These are phyloP conservation scores for Anser cygnoides DNA, from an alignment of 2,113 vertebrate genomes.

Conservation along the genomic window DNA sequence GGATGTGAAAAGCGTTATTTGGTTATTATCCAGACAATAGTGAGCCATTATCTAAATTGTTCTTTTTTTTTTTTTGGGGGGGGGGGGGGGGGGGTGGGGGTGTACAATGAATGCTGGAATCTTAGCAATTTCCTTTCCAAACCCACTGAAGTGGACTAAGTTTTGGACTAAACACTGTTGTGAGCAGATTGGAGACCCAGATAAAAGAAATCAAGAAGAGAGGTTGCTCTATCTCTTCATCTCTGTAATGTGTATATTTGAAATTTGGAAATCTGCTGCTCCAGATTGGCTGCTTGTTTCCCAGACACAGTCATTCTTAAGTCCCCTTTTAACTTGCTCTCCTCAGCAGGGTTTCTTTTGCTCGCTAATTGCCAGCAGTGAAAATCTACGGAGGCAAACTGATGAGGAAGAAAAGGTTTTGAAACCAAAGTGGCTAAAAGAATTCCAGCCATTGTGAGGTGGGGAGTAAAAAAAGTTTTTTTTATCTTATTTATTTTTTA, in stretches of 20 bases:
- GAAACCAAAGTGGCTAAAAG: neutral
- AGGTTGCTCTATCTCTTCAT: slow-evolving; percentile 27
- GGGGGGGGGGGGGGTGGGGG: too few relatives aligned
- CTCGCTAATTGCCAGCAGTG: slow-evolving; percentile 48
- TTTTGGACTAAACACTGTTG: slow-evolving; percentile 29
- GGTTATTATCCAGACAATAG: slow-evolving; percentile 23
- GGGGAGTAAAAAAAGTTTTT: neutral
- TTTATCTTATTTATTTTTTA: neutral
- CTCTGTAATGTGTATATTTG: slow-evolving; percentile 26
- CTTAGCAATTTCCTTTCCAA: slow-evolving; percentile 22
- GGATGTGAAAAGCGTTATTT: slow-evolving; percentile 26
- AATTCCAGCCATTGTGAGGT: neutral
- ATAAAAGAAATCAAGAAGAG: slow-evolving; percentile 48
- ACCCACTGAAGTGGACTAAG: slow-evolving; percentile 21
- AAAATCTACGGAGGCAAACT: slow-evolving; percentile 45
- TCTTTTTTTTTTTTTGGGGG: neutral
- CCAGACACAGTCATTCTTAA: slow-evolving; percentile 20
- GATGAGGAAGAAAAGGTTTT: slow-evolving; percentile 39
- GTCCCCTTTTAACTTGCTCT: slow-evolving; percentile 40
- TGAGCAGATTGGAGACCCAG: slow-evolving; percentile 41
- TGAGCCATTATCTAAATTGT: slow-evolving; percentile 30
- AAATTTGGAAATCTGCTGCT: slow-evolving; percentile 41
- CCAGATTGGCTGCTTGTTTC: slow-evolving; percentile 44
- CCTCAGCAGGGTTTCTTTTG: slow-evolving; percentile 60
- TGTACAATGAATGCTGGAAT: neutral